These are phyloP conservation scores for Anguilla obscura DNA, from an alignment of 2,797 vertebrate species.

Conservation along the genomic window DNA sequence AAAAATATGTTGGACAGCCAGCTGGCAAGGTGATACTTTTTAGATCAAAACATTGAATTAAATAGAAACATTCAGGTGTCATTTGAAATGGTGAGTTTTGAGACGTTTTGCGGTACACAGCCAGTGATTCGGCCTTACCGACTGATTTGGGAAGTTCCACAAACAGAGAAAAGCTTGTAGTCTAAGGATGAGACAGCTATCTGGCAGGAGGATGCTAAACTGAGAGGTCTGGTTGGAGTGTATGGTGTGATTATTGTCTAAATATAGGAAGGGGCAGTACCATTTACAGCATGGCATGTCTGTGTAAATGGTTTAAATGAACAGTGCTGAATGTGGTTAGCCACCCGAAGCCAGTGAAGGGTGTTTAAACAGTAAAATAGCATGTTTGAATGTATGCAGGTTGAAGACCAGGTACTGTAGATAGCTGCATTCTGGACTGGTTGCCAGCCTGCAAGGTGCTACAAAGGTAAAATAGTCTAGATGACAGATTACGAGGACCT, in stretches of 20 bases:
- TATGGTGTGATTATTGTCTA: not conserved
- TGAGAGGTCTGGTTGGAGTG: not conserved
- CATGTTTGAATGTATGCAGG: not conserved
- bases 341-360: not conserved
- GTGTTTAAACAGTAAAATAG: not conserved
- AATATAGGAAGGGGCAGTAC: not conserved
- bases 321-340: not conserved
- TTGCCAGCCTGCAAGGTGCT: not conserved
- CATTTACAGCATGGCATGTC: not conserved
- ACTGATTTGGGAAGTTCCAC: not conserved
- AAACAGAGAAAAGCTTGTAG: not conserved
- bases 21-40: too few species aligned
- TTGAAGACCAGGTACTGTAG: not conserved
- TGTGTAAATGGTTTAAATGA: not conserved
- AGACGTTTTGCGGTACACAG: too few species aligned
- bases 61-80: not conserved
- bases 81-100: not conserved
- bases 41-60: too few species aligned
- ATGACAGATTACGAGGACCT: not conserved
- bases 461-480: not conserved
- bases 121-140: too few species aligned
- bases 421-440: not conserved
- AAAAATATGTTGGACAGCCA: too few species aligned
- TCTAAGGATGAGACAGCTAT: not conserved
- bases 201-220: not conserved